phyloP scores from a whole-genome alignment of 2,113 vertebrate species.

The Gymnocephalus cernua region DNA sequence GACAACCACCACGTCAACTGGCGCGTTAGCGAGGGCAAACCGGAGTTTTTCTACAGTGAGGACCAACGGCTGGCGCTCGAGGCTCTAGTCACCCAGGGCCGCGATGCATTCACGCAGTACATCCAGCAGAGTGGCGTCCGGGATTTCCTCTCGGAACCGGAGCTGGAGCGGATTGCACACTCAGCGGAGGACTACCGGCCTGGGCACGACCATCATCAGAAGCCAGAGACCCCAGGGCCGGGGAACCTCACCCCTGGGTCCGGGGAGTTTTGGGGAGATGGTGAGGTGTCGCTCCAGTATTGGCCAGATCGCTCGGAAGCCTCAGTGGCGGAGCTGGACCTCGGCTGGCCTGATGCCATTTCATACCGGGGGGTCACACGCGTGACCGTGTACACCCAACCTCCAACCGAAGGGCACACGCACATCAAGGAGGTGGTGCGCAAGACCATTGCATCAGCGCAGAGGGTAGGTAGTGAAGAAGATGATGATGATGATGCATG shows the following conservation, averaged over 20 bases:
- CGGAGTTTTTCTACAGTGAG: constrained; percentile 98
- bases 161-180: constrained; percentile 85
- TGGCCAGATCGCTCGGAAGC: constrained; percentile 96
- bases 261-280: constrained; percentile 73
- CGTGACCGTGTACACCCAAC: constrained; percentile 94
- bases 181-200: constrained; percentile 89
- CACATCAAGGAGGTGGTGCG: constrained; percentile 98
- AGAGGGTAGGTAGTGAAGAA: constrained; percentile 85
- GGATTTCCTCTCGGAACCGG: constrained; percentile 92
- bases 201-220: constrained; percentile 83
- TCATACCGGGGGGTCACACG: constrained; percentile 95
- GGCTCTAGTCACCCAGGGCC: constrained; percentile 84
- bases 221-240: constrained; percentile 40
- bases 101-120: constrained; percentile 86
- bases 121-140: constrained; percentile 86
- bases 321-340: constrained; percentile 93
- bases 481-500: not conserved
- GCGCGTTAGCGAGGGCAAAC: constrained; percentile 93
- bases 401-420: constrained; percentile 89
- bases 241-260: constrained; percentile 64
- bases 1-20: constrained; percentile 96
- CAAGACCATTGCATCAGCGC: constrained; percentile 93
- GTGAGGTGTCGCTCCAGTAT: constrained; percentile 90
- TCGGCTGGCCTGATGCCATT: constrained; percentile 93
- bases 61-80: constrained; percentile 94